Evolutionary conservation across 2,888 invertebrate species (phyloP).

Genomic region (Mythimna loreyi): DNA sequence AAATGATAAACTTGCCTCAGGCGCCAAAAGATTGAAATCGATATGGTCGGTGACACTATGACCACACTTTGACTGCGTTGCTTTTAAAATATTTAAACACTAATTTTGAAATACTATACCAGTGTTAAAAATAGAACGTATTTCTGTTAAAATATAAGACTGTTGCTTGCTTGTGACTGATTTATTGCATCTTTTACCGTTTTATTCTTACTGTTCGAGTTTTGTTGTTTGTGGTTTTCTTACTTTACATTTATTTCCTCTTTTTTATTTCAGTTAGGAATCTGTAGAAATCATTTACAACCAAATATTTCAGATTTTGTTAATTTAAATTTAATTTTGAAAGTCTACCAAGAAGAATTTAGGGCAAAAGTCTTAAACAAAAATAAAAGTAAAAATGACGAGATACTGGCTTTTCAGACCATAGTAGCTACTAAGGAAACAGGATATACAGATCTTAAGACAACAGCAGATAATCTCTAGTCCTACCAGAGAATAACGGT

Average conservation of each 20-base stretch:
- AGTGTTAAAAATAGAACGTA: background rate
- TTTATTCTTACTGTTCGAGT: background rate
- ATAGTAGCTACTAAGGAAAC: slow-evolving; percentile 3
- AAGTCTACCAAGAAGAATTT: background rate
- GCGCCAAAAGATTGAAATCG: slow-evolving; percentile 9
- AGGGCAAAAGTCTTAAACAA: background rate
- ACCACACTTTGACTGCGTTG: background rate
- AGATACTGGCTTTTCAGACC: background rate
- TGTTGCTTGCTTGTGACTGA: slow-evolving; percentile 5
- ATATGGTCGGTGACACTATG: slow-evolving; percentile 37
- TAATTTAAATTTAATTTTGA: no score
- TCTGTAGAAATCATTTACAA: background rate
- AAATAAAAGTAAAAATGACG: slow-evolving; percentile 9
- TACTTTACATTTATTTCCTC: background rate
- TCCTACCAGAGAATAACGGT: slow-evolving; percentile 50
- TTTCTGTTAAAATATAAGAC: background rate
- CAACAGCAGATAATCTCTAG: slow-evolving; percentile 15
- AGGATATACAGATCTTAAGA: background rate
- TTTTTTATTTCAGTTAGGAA: background rate
- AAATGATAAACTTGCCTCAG: slow-evolving; percentile 10
- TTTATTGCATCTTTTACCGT: slow-evolving; percentile 16
- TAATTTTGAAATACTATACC: slow-evolving; percentile 20
- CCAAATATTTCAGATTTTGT: background rate
- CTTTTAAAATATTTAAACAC: slow-evolving; percentile 5
- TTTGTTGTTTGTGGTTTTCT: background rate